Base-by-base conservation (phyloP, 2,113 vertebrate species). In the Hystrix brachyura region DNA sequence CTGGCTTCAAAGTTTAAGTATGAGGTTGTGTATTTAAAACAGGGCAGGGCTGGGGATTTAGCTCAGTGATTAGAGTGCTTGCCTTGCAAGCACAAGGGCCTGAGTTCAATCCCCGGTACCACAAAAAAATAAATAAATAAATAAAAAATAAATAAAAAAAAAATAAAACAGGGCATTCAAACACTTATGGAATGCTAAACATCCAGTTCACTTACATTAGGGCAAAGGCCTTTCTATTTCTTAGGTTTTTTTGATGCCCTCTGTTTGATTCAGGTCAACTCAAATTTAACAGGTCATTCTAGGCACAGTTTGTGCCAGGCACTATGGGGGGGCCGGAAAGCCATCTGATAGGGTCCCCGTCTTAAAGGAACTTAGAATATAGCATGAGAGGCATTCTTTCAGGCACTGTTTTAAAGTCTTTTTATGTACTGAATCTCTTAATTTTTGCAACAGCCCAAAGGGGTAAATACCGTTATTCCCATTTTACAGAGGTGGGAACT, bases 271-370 rank as follows among this genome's bases (percentile, higher is more conserved):
- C 53, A 92, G 51, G 64, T 96, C 55, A 95, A n/a, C 32, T 17
- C 27, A 95, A 7, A 95, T 92, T 82, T 96, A 87, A 72, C 13
- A 91, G 46, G 93, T 90, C 51, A 91, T 84, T 87, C 53, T 87
- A 91, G 53, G 84, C 51, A 87, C 17, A 92, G 10, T 46, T 90
- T 92, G 34, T 96, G 34, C 4, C 7, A 87, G 64, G n/a, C 43
- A 72, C n/a, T 64, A 78, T 87, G 64, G 12, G 46, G 21, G 55
- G 29, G 78, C 83, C 94, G 46, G 72, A 74, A 62, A 59, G 38
- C 27, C 27, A 88, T 82, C 57, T 94, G 90, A 60, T 76, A 32
- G 51, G 48, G 25, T 65, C 62, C 43, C 8, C 82, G 23, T 83
- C 38, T 83, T 91, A 87, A 93, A 88, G 89, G 89, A 94, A 64